Evolutionary conservation across 2,888 invertebrate species (phyloP).

Genomic region (Branchipolynoe longqiensis): DNA sequence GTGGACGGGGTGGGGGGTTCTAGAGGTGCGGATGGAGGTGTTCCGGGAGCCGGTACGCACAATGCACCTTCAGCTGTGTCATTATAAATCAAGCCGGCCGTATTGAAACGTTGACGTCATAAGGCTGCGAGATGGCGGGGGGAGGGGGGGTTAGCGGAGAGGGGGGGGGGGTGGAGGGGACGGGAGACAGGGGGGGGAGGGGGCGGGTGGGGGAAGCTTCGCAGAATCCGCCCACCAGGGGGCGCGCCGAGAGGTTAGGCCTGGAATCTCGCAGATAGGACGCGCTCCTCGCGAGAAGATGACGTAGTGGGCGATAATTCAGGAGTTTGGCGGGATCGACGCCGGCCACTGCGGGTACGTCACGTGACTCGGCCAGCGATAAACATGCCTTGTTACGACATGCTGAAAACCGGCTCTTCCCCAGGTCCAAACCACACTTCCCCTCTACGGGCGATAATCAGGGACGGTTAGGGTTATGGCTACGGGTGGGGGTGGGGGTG

Average conservation of each 20-base stretch:
- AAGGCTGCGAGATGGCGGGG: too few relatives aligned
- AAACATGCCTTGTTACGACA: constrained; percentile 11
- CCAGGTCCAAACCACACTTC: constrained; percentile 22
- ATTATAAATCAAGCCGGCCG: constrained; percentile 17
- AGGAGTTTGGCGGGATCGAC: neutral
- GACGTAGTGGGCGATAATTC: constrained; percentile 34
- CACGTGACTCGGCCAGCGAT: neutral
- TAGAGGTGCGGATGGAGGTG: too few relatives aligned
- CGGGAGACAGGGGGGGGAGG: too few relatives aligned
- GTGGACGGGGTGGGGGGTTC: too few relatives aligned
- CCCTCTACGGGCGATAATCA: constrained; percentile 33
- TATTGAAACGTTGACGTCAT: constrained; percentile 23
- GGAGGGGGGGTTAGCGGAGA: too few relatives aligned
- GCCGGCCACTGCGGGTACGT: neutral
- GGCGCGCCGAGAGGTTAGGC: constrained; percentile 34
- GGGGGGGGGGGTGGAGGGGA: too few relatives aligned
- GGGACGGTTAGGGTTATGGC: constrained; percentile 6
- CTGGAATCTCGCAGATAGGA: constrained; percentile 41
- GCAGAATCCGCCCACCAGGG: constrained; percentile 10
- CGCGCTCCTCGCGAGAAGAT: constrained; percentile 36
- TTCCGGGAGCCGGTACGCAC: too few relatives aligned
- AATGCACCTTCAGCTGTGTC: neutral
- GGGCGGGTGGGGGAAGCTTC: too few relatives aligned
- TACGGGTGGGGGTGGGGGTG: too few relatives aligned
- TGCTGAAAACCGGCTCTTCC: constrained; percentile 18